Evolutionary conservation across 2,888 invertebrate species (phyloP).

Genomic region (Nomada hirtipes): DNA sequence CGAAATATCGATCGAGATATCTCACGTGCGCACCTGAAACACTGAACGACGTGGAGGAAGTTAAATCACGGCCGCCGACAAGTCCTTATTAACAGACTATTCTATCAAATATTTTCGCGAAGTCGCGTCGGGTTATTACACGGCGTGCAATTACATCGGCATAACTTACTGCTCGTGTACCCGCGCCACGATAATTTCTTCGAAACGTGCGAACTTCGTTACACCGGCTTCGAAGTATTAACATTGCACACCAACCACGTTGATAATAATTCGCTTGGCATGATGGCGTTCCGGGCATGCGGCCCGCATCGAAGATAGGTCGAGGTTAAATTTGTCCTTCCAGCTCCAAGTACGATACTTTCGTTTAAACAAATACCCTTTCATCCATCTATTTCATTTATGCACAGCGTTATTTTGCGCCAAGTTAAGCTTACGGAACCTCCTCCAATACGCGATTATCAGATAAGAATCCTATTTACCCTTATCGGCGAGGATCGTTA

Average conservation of each 20-base stretch:
- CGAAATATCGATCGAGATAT: slow-evolving; percentile 24
- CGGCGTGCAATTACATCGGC: slow-evolving; percentile 28
- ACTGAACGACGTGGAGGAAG: slow-evolving; percentile 9
- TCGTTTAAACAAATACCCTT: too few relatives aligned
- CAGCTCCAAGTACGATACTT: too few relatives aligned
- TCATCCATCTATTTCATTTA: background rate
- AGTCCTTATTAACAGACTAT: slow-evolving; percentile 17
- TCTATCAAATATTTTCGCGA: slow-evolving; percentile 33
- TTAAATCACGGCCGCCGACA: slow-evolving; percentile 27
- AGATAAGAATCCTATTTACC: slow-evolving; percentile 5
- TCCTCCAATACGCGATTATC: background rate
- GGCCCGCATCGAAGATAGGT: slow-evolving; percentile 3
- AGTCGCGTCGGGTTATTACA: slow-evolving; percentile 14
- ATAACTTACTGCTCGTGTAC: slow-evolving; percentile 6
- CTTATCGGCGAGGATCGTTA: background rate
- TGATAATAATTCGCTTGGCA: too few relatives aligned
- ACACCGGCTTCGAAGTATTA: slow-evolving; percentile 18
- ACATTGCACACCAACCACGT: background rate
- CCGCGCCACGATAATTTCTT: slow-evolving; percentile 13
- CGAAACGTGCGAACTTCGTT: slow-evolving; percentile 10
- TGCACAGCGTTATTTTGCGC: background rate
- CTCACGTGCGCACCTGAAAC: slow-evolving; percentile 6
- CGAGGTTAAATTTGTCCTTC: background rate
- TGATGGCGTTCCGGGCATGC: slow-evolving; percentile 19
- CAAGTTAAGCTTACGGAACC: background rate